Evolutionary conservation across 2,113 vertebrate genomes (phyloP).

Genomic region (Mesocricetus auratus): DNA sequence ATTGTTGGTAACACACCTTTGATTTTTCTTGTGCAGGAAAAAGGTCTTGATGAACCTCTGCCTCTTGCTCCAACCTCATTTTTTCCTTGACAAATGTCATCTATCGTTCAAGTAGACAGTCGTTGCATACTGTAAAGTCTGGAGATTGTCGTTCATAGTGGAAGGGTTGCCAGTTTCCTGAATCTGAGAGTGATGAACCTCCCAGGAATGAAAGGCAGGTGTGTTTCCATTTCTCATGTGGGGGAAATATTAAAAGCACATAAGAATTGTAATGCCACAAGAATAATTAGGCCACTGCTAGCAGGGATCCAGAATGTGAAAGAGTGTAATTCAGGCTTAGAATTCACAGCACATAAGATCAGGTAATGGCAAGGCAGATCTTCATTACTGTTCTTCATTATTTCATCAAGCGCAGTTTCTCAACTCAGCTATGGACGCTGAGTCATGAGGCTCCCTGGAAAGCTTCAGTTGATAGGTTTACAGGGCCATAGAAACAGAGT

Average conservation of each 20-base stretch:
- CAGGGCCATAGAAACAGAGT: constrained; percentile 64
- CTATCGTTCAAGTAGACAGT: neutral
- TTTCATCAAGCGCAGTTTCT: constrained; percentile 66
- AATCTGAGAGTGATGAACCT: constrained; percentile 41
- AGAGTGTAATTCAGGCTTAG: constrained; percentile 61
- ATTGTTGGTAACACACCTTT: neutral
- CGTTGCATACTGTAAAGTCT: neutral
- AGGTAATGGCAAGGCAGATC: constrained; percentile 59
- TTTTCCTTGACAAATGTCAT: constrained; percentile 47
- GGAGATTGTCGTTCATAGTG: constrained; percentile 14
- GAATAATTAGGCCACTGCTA: constrained; percentile 57
- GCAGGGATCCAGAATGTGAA: constrained; percentile 58
- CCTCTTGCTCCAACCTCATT: neutral
- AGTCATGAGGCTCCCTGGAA: constrained; percentile 69
- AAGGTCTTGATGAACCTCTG: neutral
- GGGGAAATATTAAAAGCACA: constrained; percentile 65
- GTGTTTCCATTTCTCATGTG: constrained; percentile 49
- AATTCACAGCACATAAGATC: constrained; percentile 67
- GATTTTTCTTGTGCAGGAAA: constrained; percentile 49
- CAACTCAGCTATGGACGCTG: constrained; percentile 19
- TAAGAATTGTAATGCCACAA: constrained; percentile 68
- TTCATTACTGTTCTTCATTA: constrained; percentile 71
- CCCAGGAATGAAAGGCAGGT: constrained; percentile 55
- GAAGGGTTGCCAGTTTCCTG: constrained; percentile 35
- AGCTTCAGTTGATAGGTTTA: constrained; percentile 72